Base-by-base conservation (phyloP, 2,113 vertebrate genomes). In the Brachypteracias leptosomus region DNA sequence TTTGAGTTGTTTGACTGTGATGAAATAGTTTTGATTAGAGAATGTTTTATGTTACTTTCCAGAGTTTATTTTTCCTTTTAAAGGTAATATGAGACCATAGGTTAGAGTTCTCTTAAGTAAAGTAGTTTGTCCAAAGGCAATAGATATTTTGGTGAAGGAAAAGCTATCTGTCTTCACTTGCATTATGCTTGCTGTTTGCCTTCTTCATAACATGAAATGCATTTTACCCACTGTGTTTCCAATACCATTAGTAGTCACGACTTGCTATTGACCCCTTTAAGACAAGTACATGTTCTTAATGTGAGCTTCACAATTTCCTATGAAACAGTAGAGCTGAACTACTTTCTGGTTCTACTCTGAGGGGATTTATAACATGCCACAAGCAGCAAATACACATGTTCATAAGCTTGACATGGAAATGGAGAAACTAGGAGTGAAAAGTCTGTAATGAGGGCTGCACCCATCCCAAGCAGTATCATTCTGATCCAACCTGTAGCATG, bases 61-160 rank as follows among this genome's bases (percentile, higher is more conserved):
- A 92, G 85, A 74, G 96, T 97, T 97, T 88, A 59, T 80, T 96
- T 96, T 97, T 88, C 83, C 92, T 97, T 97, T 95, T 93, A 96
- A 88, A 96, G 40, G 98, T 97, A 98, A 98, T 78, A 83, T 68
- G 94, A 98, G 73, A 96, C 88, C 76, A 83, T 42, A 96, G 97
- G 93, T 97, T 97, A 95, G 96, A 95, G 88, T 96, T 97, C 96
- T 94, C 91, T 82, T 88, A 92, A 95, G 95, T 80, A 70, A 93
- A 92, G 95, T 95, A 95, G 84, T 96, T 97, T 98, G 95, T 97
- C 93, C 92, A 92, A 84, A 95, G 89, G 95, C 95, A 97, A 96
- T 59, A 85, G 86, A 97, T 91, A 96, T 88, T 95, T 95, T 52
- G 17, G 46, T 93, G 85, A 96, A 89, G 88, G 83, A 93, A 96